A percentile compares a stretch with the other conserved stretches of the same genome.
Conservation (phyloP, 2,888 invertebrate species). For the Yponomeuta sedellus region DNA sequence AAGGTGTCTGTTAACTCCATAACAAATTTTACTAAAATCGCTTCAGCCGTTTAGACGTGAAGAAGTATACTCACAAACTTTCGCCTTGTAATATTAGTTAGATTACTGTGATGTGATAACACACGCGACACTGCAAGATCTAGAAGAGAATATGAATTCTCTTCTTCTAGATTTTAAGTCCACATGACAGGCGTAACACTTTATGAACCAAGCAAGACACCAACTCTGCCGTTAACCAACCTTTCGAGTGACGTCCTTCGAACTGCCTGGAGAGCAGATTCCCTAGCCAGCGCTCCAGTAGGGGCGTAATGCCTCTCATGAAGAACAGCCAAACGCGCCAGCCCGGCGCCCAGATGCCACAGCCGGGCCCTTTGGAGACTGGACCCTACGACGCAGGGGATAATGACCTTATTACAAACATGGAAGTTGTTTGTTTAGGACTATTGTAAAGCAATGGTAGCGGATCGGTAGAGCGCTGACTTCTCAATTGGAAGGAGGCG, state of each 20-base stretch:
- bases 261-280: slow-evolving; percentile 98
- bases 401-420: neutral
- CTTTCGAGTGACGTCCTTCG: slow-evolving; percentile 99
- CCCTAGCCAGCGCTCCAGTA: slow-evolving; percentile 99
- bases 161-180: too few relatives aligned
- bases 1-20: too few relatives aligned
- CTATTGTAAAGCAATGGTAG: neutral
- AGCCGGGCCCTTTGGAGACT: slow-evolving; percentile 98
- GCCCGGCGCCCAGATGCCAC: slow-evolving; percentile 99
- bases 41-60: too few relatives aligned
- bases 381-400: slow-evolving; percentile 81
- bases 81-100: too few relatives aligned
- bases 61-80: too few relatives aligned
- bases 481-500: too few relatives aligned
- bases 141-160: too few relatives aligned
- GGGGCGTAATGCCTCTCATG: slow-evolving; percentile 98
- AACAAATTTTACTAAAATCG: too few relatives aligned
- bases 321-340: slow-evolving; percentile 99
- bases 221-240: slow-evolving; percentile 29
- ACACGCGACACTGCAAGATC: too few relatives aligned
- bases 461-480: too few relatives aligned
- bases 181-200: neutral
- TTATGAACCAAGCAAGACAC: neutral
- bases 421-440: neutral
- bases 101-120: too few relatives aligned